phyloP scores from a whole-genome alignment of 2,797 vertebrate species.

The Etheostoma perlongum region DNA sequence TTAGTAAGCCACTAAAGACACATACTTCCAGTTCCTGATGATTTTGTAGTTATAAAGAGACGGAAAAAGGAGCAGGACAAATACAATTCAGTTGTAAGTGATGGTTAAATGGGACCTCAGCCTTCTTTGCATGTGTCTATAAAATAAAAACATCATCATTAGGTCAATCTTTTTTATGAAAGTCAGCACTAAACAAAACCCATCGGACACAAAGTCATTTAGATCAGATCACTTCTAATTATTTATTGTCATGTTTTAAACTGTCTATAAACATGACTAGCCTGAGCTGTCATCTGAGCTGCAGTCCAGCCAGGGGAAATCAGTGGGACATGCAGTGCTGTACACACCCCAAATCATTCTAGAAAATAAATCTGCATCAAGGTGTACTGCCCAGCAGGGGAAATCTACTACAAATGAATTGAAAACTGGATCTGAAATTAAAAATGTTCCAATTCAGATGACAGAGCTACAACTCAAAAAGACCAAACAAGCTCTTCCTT shows the following conservation, averaged over 20 bases:
- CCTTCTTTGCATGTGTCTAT: background rate
- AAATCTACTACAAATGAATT: conserved; percentile 20
- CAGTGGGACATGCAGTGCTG: background rate
- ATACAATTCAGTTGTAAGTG: conserved; percentile 18
- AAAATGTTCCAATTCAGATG: conserved; percentile 35
- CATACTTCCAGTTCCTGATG: conserved; percentile 33
- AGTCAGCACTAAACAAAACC: background rate
- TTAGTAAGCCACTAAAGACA: conserved; percentile 74
- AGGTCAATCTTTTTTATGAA: background rate
- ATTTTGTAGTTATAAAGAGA: conserved; percentile 26
- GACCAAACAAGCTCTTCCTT: conserved; percentile 33
- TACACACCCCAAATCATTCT: background rate
- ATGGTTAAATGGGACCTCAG: conserved; percentile 2
- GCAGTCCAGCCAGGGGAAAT: conserved; percentile 14
- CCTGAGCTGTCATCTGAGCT: conserved; percentile 3
- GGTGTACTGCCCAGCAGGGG: conserved; percentile 17
- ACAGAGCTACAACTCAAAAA: conserved; percentile 19
- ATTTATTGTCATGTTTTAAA: conserved; percentile 5
- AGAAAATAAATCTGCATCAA: conserved; percentile 32
- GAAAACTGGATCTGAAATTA: conserved; percentile 43
- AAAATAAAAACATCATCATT: conserved; percentile 17
- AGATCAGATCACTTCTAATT: background rate
- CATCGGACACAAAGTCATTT: background rate
- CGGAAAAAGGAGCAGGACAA: background rate
- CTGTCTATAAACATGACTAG: background rate